Evolutionary conservation across 2,888 invertebrate species (phyloP), one percentile per base, ranked within the genome.

Genomic region (Bombylius major): DNA sequence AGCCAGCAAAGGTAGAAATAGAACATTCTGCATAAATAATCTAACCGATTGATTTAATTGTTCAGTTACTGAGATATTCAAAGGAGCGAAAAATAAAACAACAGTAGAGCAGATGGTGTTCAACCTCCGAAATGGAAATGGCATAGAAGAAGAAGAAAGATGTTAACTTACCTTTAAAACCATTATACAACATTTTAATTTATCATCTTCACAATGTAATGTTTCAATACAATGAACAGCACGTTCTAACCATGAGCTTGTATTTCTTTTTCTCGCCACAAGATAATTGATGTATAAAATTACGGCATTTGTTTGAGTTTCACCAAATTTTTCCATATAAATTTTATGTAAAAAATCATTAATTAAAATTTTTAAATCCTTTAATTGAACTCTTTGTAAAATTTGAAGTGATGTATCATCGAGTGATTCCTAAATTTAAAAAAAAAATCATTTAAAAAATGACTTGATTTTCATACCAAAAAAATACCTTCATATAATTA

Each of bases 341-440:
- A 75, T 70, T 1, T 75, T 73, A 62, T 69, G 70, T 5, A 75
- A 55, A 55, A 75, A 75, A 53, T 73, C 65, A 56, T 68, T 67
- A 0, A 73, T 69, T 8, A 75, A 59, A 33, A 66, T 68, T 54
- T 69, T 66, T 11, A 75, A 57, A 56, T 69, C 69, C 49, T 67
- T 67, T 31, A 73, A 65, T 59, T 71, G 70, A 4, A 72, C 70
- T 11, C 70, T 67, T 57, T 72, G 69, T n/a, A 75, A 57, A 54
- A 75, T 69, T 54, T 66, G 66, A 23, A 74, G 60, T 0, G 74
- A 69, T 1, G 70, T 71, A 42, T 70, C 70, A 56, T 75, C 72
- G 8, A 73, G 61, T 0, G 70, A 65, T 51, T 73, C 70, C 63
- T 68, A 53, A 52, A 53, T 33, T 47, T 23, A 13, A 13, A 13